Evolutionary conservation across 2,797 vertebrate genomes (phyloP).

Genomic region (Sebastes taczanowskii): DNA sequence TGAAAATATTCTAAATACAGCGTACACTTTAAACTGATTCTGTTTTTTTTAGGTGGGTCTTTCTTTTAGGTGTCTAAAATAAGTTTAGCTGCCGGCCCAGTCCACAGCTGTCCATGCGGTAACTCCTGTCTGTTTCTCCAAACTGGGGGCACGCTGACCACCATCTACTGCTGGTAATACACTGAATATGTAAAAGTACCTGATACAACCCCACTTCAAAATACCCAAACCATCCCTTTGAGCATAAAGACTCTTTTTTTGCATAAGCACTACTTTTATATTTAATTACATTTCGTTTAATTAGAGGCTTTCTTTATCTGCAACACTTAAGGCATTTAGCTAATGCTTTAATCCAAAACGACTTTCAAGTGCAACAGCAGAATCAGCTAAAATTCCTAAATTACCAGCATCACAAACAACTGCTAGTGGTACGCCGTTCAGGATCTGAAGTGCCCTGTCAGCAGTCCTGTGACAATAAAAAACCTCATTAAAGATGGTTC

Average conservation of each 20-base stretch:
- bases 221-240: no score
- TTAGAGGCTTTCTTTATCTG: background rate
- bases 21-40: no score
- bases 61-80: no score
- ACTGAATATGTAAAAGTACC: no score
- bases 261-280: background rate
- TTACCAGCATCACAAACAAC: slow-evolving; percentile 12
- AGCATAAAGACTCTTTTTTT: background rate
- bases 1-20: no score
- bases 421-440: background rate
- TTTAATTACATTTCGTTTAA: slow-evolving; percentile 5
- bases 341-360: background rate
- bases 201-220: no score
- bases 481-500: slow-evolving; percentile 6
- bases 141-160: no score
- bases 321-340: background rate
- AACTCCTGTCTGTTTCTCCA: no score
- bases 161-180: no score
- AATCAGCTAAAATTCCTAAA: slow-evolving; percentile 4
- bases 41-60: no score
- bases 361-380: background rate
- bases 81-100: no score
- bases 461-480: slow-evolving; percentile 13
- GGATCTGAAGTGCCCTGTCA: background rate
- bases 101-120: no score